These are phyloP conservation scores for Torymus texanus DNA, from an alignment of 2,888 invertebrate genomes.

Conservation along the genomic window DNA sequence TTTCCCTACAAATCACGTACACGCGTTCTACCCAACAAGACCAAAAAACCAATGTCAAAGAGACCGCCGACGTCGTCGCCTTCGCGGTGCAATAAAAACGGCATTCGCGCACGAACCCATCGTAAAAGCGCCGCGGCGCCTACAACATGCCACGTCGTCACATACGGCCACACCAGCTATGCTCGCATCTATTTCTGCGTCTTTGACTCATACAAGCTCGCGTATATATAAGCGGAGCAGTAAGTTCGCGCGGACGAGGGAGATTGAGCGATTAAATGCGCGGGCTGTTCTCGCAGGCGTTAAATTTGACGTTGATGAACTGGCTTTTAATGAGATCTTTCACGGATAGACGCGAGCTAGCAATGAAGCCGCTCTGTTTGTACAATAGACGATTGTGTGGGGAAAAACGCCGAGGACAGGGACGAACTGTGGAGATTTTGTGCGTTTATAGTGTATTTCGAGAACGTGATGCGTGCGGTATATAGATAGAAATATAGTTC, in stretches of 20 bases:
- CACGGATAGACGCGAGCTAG: constrained; percentile 11
- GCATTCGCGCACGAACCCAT: constrained; percentile 16
- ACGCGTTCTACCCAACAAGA: not conserved
- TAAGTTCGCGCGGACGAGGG: constrained; percentile 4
- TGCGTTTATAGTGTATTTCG: not conserved
- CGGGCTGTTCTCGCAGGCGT: constrained; percentile 38
- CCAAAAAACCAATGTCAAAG: constrained; percentile 35
- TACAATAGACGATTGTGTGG: constrained; percentile 27
- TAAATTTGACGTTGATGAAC: constrained; percentile 52
- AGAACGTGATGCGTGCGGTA: too few species aligned
- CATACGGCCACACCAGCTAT: constrained; percentile 23
- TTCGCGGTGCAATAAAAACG: not conserved
- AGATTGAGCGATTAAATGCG: constrained; percentile 50
- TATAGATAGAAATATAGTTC: too few species aligned
- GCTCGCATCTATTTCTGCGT: constrained; percentile 32
- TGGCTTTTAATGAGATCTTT: constrained; percentile 45
- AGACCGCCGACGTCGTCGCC: constrained; percentile 16
- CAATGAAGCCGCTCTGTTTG: constrained; percentile 2
- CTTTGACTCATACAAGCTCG: constrained; percentile 23
- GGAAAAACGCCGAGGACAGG: not conserved
- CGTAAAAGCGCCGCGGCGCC: constrained; percentile 76
- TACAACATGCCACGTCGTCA: constrained; percentile 70
- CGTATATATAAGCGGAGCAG: constrained; percentile 5
- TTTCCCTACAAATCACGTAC: constrained; percentile 29
- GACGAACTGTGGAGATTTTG: not conserved